Conservation (phyloP, 2,113 vertebrate species). For the Strix uralensis region DNA sequence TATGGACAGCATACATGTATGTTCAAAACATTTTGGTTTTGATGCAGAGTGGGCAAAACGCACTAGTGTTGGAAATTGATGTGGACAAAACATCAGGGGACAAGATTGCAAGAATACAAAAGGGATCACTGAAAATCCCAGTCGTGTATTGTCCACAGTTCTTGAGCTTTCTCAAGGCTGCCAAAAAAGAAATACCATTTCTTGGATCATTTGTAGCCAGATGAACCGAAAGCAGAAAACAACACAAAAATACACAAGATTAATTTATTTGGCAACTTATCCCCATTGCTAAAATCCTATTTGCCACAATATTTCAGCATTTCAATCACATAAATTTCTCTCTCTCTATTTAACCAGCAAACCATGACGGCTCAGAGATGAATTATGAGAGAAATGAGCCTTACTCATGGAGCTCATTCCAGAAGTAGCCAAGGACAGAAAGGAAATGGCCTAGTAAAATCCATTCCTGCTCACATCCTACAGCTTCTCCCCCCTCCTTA, state of each 20-base stretch:
- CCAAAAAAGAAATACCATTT: neutral
- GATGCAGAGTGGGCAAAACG: neutral
- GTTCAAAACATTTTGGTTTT: neutral
- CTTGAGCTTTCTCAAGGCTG: neutral
- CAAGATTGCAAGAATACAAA: neutral
- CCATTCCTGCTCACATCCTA: neutral
- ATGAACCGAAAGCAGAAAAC: neutral
- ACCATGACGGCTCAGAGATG: slow-evolving; percentile 47
- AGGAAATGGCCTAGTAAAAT: neutral
- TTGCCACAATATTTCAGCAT: slow-evolving; percentile 34
- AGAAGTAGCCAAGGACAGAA: neutral
- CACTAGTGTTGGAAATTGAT: fast-evolving
- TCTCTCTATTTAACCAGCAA: slow-evolving; percentile 43
- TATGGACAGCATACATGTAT: fast-evolving
- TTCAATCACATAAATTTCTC: slow-evolving; percentile 55
- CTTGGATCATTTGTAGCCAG: neutral
- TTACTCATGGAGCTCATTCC: neutral
- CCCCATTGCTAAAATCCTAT: neutral
- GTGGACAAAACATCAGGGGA: neutral
- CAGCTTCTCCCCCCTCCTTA: neutral
- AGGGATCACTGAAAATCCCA: neutral
- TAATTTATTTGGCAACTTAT: slow-evolving; percentile 16
- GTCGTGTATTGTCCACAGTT: neutral
- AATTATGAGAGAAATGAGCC: slow-evolving; percentile 11
- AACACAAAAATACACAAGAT: neutral